Conservation (phyloP, 1,140 invertebrate species). For the Glossosoma conforme region DNA sequence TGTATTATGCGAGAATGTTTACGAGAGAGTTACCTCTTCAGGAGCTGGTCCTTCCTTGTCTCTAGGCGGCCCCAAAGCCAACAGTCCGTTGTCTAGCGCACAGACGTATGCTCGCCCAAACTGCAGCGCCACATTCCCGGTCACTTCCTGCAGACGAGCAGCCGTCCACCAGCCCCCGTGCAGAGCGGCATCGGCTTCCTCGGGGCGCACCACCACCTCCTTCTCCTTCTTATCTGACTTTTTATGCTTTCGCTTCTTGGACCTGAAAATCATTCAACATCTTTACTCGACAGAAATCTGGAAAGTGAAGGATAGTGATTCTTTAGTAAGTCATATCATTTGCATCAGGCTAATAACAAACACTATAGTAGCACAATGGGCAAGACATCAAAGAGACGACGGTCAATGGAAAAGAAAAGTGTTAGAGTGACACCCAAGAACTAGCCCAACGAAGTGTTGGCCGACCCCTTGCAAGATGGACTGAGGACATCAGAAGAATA, state of each 20-base stretch:
- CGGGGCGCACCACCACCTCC: conserved; percentile 48
- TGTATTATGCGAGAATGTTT: too few species aligned
- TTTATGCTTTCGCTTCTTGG: conserved; percentile 68
- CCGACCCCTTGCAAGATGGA: too few species aligned
- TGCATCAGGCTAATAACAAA: conserved; percentile 6
- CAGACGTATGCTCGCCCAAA: conserved; percentile 79
- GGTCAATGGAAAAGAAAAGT: conserved; percentile 8
- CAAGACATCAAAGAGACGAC: conserved; percentile 5
- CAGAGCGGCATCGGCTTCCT: conserved; percentile 58
- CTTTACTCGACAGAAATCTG: too few species aligned
- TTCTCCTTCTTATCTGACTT: conserved; percentile 51
- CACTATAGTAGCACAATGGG: not conserved
- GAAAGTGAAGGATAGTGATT: too few species aligned
- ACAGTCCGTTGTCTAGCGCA: conserved; percentile 90
- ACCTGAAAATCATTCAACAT: conserved; percentile 46
- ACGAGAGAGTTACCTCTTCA: conserved; percentile 92
- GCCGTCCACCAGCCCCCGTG: conserved; percentile 85
- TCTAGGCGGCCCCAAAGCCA: conserved; percentile 78
- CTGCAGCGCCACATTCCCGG: conserved; percentile 82
- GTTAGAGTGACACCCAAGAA: too few species aligned
- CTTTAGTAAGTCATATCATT: not conserved
- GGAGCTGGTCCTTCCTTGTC: conserved; percentile 82
- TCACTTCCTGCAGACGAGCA: conserved; percentile 69
- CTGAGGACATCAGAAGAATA: too few species aligned
- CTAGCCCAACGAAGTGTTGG: too few species aligned